Percentiles rank a stretch among this genome's conserved stretches.
These are phyloP conservation scores for Labeo calbasu DNA, from an alignment of 2,797 vertebrate species.

Conservation along the genomic window DNA sequence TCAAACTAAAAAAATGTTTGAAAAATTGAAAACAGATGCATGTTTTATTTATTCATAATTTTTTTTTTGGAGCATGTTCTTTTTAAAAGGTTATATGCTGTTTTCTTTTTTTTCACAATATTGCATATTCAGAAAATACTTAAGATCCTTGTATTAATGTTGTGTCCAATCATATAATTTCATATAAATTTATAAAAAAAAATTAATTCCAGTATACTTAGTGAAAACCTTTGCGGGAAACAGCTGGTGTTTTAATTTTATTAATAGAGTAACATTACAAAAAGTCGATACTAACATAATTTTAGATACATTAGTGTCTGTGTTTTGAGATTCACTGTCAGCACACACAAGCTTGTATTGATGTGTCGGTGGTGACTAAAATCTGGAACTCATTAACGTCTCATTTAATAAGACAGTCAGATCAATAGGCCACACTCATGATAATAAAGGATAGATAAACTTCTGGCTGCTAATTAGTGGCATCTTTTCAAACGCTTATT, in stretches of 20 bases:
- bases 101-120: not conserved
- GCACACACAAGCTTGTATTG: slow-evolving; percentile 23
- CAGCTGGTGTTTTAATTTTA: not conserved
- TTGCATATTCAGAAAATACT: not conserved
- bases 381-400: slow-evolving; percentile 42
- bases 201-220: slow-evolving; percentile 9
- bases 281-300: slow-evolving; percentile 2
- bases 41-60: not conserved
- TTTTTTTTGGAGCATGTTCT: not conserved
- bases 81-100: not conserved
- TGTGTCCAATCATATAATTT: not conserved
- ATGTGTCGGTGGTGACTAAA: not conserved
- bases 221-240: not conserved
- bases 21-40: not conserved
- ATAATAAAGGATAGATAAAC: slow-evolving; percentile 21
- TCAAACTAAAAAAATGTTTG: not conserved
- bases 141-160: not conserved
- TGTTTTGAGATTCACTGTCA: slow-evolving; percentile 11
- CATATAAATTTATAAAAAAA: too few species aligned
- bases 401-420: slow-evolving; percentile 47
- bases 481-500: slow-evolving; percentile 39
- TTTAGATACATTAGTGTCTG: slow-evolving; percentile 24
- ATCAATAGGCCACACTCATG: slow-evolving; percentile 44
- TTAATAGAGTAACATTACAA: slow-evolving; percentile 29
- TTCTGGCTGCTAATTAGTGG: slow-evolving; percentile 16